Evolutionary conservation across 92 coral and sea anemone genomes (phyloP).

Genomic region (Ricordea florida): DNA sequence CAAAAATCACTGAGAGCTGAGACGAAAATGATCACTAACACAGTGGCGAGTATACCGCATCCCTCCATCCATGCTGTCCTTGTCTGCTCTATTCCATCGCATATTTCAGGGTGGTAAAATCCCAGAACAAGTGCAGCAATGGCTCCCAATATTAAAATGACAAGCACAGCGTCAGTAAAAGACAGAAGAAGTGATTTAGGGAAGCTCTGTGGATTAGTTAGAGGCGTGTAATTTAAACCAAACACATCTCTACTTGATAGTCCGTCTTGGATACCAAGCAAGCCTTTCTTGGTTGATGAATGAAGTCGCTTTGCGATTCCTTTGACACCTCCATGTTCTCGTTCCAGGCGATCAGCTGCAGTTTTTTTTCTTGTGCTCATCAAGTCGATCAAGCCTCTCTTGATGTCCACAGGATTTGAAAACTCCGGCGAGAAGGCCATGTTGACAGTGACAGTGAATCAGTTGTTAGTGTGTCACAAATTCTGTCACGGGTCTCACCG

Average conservation of each 20-base stretch:
- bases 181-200: slow-evolving; percentile 52
- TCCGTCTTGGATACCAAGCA: slow-evolving; percentile 67
- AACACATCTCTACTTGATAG: slow-evolving; percentile 52
- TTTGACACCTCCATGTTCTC: slow-evolving; percentile 64
- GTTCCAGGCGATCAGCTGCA: slow-evolving; percentile 47
- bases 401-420: slow-evolving; percentile 10
- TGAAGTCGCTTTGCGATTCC: slow-evolving; percentile 62
- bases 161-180: slow-evolving; percentile 60
- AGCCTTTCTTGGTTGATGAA: slow-evolving; percentile 76
- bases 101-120: slow-evolving; percentile 62
- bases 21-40: slow-evolving; percentile 57
- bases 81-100: slow-evolving; percentile 65
- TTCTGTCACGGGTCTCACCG: no score
- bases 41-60: slow-evolving; percentile 75
- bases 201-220: slow-evolving; percentile 48
- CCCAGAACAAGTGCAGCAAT: slow-evolving; percentile 68
- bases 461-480: no score
- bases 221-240: slow-evolving; percentile 59
- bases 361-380: slow-evolving; percentile 47
- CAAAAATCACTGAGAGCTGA: slow-evolving; percentile 75
- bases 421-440: slow-evolving; percentile 45
- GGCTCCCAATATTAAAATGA: slow-evolving; percentile 59
- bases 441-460: not conserved
- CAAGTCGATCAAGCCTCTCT: slow-evolving; percentile 24
- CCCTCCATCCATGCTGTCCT: slow-evolving; percentile 88